Evolutionary conservation across 2,888 invertebrate genomes (phyloP).

Genomic region (Pelosia muscerda): DNA sequence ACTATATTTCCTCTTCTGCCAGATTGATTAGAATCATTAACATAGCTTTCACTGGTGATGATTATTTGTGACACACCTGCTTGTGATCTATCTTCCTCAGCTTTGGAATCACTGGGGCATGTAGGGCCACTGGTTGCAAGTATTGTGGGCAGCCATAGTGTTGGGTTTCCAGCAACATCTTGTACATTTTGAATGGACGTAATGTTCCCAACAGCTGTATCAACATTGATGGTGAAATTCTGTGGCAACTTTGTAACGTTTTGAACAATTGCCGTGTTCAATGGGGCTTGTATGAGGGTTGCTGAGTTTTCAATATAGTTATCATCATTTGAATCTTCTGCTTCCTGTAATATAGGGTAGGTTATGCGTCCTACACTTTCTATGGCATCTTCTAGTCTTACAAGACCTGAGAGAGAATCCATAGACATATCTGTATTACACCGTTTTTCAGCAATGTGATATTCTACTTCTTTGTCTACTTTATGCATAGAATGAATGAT

Average conservation of each 20-base stretch:
- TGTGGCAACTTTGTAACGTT: constrained; percentile 82
- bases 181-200: constrained; percentile 83
- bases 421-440: constrained; percentile 78
- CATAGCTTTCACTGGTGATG: constrained; percentile 81
- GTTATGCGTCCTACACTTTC: constrained; percentile 77
- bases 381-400: constrained; percentile 78
- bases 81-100: constrained; percentile 74
- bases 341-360: constrained; percentile 79
- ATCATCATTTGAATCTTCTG: constrained; percentile 76
- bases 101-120: constrained; percentile 65
- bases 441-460: constrained; percentile 75
- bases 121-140: constrained; percentile 74
- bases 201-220: constrained; percentile 80
- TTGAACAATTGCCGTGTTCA: constrained; percentile 81
- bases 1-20: constrained; percentile 76
- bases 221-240: constrained; percentile 83
- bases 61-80: constrained; percentile 81
- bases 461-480: constrained; percentile 78
- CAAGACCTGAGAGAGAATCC: constrained; percentile 77
- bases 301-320: constrained; percentile 78
- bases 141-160: constrained; percentile 82
- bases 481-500: constrained; percentile 77
- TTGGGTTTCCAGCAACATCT: constrained; percentile 78
- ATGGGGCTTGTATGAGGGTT: constrained; percentile 77
- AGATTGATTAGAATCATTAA: constrained; percentile 70